Evolutionary conservation across 2,113 vertebrate genomes (phyloP).

Genomic region (Rana temporaria): DNA sequence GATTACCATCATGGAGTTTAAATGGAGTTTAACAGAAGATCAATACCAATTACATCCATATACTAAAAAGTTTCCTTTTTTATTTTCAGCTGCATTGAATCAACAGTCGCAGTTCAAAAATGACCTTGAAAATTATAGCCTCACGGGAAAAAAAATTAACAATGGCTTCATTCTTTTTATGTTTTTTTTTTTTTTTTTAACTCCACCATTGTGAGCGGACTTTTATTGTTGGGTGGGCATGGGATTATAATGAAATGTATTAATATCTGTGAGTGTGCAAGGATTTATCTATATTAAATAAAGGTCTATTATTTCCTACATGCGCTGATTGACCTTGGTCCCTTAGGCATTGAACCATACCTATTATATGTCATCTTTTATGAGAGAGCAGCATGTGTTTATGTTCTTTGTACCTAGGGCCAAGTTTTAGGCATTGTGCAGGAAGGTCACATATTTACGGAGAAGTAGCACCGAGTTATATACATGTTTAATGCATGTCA

Average conservation of each 20-base stretch:
- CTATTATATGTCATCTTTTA: background rate
- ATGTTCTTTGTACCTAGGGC: background rate
- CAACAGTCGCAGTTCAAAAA: background rate
- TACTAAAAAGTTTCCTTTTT: slow-evolving; percentile 6
- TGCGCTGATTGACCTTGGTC: slow-evolving; percentile 3
- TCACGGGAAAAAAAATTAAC: background rate
- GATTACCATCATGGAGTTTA: background rate
- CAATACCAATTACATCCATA: slow-evolving; percentile 29
- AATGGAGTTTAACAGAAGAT: slow-evolving; percentile 35
- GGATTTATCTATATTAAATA: slow-evolving; percentile 24
- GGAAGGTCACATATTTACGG: slow-evolving; percentile 17
- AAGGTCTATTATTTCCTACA: background rate
- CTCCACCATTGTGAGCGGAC: background rate
- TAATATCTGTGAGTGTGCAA: background rate
- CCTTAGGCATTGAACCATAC: background rate
- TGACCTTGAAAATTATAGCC: background rate
- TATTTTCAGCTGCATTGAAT: background rate
- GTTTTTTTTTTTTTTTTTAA: background rate
- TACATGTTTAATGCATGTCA: background rate
- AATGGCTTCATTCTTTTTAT: slow-evolving; percentile 5
- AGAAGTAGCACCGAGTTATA: slow-evolving; percentile 7
- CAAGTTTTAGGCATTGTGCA: background rate
- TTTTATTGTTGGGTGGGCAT: background rate
- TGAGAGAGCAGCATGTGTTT: background rate
- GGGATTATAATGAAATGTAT: background rate